Conservation (phyloP, 2,113 vertebrate genomes). For the Proterorhinus semilunaris region DNA sequence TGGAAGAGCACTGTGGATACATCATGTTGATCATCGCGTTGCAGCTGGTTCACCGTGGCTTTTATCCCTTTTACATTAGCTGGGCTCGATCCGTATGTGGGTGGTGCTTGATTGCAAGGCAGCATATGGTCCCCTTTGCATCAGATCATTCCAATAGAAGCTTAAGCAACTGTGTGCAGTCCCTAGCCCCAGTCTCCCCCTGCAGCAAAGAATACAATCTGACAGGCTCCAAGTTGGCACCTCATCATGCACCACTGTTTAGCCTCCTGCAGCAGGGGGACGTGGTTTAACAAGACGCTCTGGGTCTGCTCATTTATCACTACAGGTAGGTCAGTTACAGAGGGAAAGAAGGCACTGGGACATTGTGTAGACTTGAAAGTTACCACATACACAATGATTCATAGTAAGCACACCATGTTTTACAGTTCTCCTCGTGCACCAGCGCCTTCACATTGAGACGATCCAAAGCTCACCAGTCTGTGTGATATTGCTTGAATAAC, state of each 20-base stretch:
- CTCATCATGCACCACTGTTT: constrained; percentile 12
- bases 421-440: too few relatives aligned
- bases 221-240: constrained; percentile 29
- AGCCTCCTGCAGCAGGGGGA: constrained; percentile 6
- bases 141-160: constrained; percentile 58
- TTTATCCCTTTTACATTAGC: constrained; percentile 68
- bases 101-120: constrained; percentile 66
- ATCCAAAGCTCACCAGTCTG: too few relatives aligned
- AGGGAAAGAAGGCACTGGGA: too few relatives aligned
- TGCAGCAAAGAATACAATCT: constrained; percentile 28
- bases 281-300: background rate
- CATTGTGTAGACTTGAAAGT: too few relatives aligned
- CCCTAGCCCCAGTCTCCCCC: constrained; percentile 37
- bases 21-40: constrained; percentile 53
- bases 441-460: too few relatives aligned
- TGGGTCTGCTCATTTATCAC: background rate
- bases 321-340: background rate
- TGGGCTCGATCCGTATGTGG: constrained; percentile 58
- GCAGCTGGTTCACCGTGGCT: constrained; percentile 52
- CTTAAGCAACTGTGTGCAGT: constrained; percentile 37
- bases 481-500: too few relatives aligned
- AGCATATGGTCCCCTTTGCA: constrained; percentile 66
- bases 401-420: too few relatives aligned
- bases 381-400: too few relatives aligned
- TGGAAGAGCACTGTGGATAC: constrained; percentile 52